Evolutionary conservation across 2,888 invertebrate genomes (phyloP).

Genomic region (Macropis europaea): DNA sequence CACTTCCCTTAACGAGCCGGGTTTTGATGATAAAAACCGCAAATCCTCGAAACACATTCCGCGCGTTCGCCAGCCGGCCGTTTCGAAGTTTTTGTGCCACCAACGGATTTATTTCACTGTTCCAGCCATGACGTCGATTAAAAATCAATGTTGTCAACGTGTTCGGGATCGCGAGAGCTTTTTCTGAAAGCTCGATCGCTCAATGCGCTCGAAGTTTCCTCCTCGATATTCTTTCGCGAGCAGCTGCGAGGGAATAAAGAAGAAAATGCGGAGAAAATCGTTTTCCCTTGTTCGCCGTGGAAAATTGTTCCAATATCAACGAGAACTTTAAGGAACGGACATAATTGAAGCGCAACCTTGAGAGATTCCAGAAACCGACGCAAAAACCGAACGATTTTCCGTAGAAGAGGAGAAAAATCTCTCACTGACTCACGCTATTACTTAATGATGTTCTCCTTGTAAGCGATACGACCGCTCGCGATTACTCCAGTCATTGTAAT

Average conservation of each 20-base stretch:
- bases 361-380: slow-evolving; percentile 1
- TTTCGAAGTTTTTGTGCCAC: slow-evolving; percentile 4
- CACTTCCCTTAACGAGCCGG: slow-evolving; percentile 33
- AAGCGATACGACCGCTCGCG: background rate
- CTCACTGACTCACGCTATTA: slow-evolving; percentile 22
- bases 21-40: slow-evolving; percentile 32
- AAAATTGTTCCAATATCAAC: slow-evolving; percentile 34
- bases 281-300: background rate
- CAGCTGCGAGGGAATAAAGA: background rate
- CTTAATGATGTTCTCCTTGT: slow-evolving; percentile 22
- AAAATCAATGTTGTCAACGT: background rate
- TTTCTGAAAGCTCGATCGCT: background rate
- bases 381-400: slow-evolving; percentile 4
- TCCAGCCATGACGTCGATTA: background rate
- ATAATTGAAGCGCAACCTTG: slow-evolving; percentile 29
- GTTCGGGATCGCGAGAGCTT: background rate
- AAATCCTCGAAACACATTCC: slow-evolving; percentile 38
- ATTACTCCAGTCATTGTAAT: slow-evolving; percentile 5
- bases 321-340: slow-evolving; percentile 20
- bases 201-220: background rate
- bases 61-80: background rate
- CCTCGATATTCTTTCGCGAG: background rate
- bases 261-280: background rate
- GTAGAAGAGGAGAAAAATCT: slow-evolving; percentile 5
- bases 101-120: slow-evolving; percentile 5